These are phyloP conservation scores for Addax nasomaculatus DNA, from an alignment of 2,113 vertebrate genomes.

Conservation along the genomic window DNA sequence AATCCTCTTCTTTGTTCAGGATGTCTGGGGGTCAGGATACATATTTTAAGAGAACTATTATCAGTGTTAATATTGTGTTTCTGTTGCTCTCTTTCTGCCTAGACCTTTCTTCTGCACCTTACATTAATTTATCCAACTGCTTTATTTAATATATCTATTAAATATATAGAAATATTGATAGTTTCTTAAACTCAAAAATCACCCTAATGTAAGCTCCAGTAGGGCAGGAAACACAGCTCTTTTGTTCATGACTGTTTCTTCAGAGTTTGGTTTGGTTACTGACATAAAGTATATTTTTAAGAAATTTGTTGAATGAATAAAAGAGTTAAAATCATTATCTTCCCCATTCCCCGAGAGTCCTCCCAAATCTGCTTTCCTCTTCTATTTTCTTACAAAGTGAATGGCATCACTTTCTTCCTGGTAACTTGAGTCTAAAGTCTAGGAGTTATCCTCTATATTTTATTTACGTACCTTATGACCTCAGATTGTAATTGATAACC, in stretches of 20 bases:
- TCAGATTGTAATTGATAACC: too few relatives aligned
- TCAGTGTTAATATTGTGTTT: neutral
- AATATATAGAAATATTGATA: neutral
- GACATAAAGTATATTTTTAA: neutral
- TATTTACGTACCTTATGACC: neutral
- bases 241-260: neutral
- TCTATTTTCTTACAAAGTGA: neutral
- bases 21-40: neutral
- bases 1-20: neutral
- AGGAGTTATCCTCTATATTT: neutral
- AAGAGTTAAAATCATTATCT: neutral
- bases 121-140: neutral
- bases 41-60: neutral
- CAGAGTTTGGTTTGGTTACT: neutral
- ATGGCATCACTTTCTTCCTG: neutral
- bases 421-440: neutral
- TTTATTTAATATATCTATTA: neutral
- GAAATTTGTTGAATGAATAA: neutral
- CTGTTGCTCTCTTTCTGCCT: neutral
- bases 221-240: neutral
- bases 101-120: neutral
- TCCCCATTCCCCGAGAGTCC: accelerated
- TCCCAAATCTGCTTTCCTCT: neutral
- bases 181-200: neutral
- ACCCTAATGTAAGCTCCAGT: neutral